These are phyloP conservation scores for Pocillopora damicornis DNA, from an alignment of 64 coral and sea anemone genomes.

Conservation along the genomic window DNA sequence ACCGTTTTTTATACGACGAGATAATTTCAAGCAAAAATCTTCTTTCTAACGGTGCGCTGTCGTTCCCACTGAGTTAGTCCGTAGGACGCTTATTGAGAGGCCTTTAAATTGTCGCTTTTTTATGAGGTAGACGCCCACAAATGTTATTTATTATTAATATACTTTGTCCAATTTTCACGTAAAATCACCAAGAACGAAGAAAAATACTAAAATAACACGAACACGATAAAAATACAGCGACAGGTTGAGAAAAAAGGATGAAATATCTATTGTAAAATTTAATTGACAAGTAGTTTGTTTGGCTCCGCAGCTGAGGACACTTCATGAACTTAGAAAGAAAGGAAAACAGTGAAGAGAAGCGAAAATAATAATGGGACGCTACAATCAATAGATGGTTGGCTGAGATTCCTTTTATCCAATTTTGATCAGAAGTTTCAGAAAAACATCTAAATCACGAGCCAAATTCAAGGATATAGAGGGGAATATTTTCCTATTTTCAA, in stretches of 20 bases:
- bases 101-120: neutral
- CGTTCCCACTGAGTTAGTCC: neutral
- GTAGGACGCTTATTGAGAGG: neutral
- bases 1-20: neutral
- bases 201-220: conserved; percentile 5
- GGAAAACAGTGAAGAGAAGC: neutral
- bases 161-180: conserved; percentile 3
- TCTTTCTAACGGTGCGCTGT: neutral
- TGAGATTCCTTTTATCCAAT: neutral
- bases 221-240: neutral
- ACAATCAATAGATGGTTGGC: neutral
- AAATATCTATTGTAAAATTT: neutral
- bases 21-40: neutral
- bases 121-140: neutral
- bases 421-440: too few species aligned
- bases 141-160: conserved; percentile 27
- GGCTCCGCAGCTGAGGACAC: too few species aligned
- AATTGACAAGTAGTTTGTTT: neutral
- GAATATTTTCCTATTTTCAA: neutral
- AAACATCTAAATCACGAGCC: too few species aligned
- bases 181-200: conserved; percentile 6
- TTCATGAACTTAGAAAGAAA: neutral
- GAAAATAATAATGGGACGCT: neutral
- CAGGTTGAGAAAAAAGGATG: neutral
- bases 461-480: neutral